Evolutionary conservation across 2,888 invertebrate species (phyloP).

Genomic region (Morinoia aosen): DNA sequence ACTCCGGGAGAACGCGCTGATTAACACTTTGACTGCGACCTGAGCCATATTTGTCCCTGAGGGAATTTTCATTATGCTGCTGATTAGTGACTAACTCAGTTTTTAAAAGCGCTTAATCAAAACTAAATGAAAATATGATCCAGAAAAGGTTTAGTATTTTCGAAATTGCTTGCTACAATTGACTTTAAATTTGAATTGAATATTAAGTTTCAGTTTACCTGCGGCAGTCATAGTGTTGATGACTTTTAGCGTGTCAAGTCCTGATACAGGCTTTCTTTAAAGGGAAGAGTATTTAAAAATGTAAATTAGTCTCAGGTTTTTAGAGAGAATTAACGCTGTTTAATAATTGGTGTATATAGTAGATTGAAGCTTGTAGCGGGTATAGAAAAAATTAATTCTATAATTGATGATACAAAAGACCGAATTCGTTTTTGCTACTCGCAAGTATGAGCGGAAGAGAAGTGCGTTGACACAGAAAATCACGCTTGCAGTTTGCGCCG

Average conservation of each 20-base stretch:
- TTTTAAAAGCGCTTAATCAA: not conserved
- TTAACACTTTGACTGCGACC: not conserved
- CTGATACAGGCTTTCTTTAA: too few species aligned
- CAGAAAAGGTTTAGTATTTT: too few species aligned
- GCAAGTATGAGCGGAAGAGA: not conserved
- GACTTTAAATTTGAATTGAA: too few species aligned
- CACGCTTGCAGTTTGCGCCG: not conserved
- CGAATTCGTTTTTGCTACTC: not conserved
- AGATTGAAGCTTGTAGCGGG: not conserved
- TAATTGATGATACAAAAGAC: not conserved
- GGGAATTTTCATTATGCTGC: not conserved
- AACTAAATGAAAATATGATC: too few species aligned
- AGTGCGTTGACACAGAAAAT: not conserved
- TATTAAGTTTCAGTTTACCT: too few species aligned
- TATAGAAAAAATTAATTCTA: not conserved
- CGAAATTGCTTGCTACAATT: too few species aligned
- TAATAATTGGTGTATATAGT: not conserved
- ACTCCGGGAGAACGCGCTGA: not conserved
- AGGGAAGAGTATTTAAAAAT: too few species aligned
- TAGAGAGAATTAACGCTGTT: not conserved
- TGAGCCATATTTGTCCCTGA: not conserved
- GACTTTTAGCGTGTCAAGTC: too few species aligned
- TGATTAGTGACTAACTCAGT: not conserved
- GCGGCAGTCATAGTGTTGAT: too few species aligned
- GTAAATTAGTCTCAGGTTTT: too few species aligned